These are phyloP conservation scores for Drosophila infuscata DNA, from an alignment of 2,888 invertebrate species.

Conservation along the genomic window DNA sequence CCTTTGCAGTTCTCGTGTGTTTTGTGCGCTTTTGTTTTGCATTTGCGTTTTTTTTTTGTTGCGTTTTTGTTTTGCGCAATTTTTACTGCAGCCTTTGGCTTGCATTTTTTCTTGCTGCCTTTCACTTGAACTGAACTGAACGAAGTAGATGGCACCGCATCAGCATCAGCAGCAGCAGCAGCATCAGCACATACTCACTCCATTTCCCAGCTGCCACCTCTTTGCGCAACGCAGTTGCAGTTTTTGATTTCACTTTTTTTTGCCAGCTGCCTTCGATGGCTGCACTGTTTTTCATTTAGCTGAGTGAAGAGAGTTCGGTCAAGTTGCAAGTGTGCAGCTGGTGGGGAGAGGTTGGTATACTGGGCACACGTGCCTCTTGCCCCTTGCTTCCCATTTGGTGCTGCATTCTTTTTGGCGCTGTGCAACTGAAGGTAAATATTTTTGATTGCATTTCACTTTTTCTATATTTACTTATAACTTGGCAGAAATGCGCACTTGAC, in stretches of 20 bases:
- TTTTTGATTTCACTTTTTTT: slow-evolving; percentile 78
- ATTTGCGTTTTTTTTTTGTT: slow-evolving; percentile 41
- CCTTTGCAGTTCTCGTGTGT: slow-evolving; percentile 57
- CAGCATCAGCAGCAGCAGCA: slow-evolving; percentile 30
- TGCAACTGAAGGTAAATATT: slow-evolving; percentile 53
- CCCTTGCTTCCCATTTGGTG: slow-evolving; percentile 39
- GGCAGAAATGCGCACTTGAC: slow-evolving; percentile 13
- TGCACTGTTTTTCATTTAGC: slow-evolving; percentile 68
- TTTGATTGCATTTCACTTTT: slow-evolving; percentile 24
- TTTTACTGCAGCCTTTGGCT: slow-evolving; percentile 80
- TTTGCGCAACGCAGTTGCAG: slow-evolving; percentile 58
- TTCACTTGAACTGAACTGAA: slow-evolving; percentile 57
- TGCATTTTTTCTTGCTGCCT: slow-evolving; percentile 79
- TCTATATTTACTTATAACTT: slow-evolving; percentile 25
- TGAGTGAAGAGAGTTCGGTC: slow-evolving; percentile 28
- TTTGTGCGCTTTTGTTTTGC: slow-evolving; percentile 59
- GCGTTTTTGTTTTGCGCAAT: slow-evolving; percentile 67
- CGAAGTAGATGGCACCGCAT: slow-evolving; percentile 68
- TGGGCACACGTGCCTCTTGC: slow-evolving; percentile 23
- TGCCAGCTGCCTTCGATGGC: slow-evolving; percentile 48
- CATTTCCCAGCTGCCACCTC: slow-evolving; percentile 1
- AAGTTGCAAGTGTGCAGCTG: not conserved
- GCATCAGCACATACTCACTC: slow-evolving; percentile 45
- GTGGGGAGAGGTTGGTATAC: not conserved
- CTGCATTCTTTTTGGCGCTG: slow-evolving; percentile 49